Percentiles rank a stretch among this genome's conserved stretches.
Conservation (phyloP, 2,888 invertebrate species). For the Rhamnusium bicolor region DNA sequence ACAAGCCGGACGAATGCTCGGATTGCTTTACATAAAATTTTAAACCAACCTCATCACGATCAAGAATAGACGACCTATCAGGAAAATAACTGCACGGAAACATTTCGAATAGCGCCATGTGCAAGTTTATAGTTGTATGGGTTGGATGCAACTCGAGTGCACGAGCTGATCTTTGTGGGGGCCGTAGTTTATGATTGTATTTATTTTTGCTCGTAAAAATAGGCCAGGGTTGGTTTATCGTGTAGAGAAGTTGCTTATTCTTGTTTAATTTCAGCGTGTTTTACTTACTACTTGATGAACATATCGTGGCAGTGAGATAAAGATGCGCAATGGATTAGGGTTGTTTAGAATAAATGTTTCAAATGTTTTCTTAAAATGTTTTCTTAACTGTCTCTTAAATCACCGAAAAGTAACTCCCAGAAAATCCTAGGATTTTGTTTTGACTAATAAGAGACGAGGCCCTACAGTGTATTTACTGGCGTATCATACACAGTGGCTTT, state of each 20-base stretch:
- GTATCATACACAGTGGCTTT: no score
- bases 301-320: no score
- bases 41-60: conserved; percentile 9
- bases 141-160: neutral
- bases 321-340: no score
- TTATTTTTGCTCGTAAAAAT: neutral
- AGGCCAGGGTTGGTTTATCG: neutral
- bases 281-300: neutral
- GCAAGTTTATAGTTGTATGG: neutral
- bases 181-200: neutral
- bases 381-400: no score
- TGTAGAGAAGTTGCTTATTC: neutral
- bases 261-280: neutral
- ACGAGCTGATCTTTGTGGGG: neutral
- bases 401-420: no score
- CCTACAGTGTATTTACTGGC: no score
- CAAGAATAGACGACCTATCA: conserved; percentile 17
- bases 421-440: no score
- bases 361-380: no score
- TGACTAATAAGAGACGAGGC: no score
- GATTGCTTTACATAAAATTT: neutral
- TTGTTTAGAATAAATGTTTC: no score
- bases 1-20: neutral
- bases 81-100: conserved; percentile 9
- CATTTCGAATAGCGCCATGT: conserved; percentile 6